A percentile compares a stretch with the other conserved stretches of the same genome.
Conservation (phyloP, 2,797 vertebrate species). For the Momotus momota region DNA sequence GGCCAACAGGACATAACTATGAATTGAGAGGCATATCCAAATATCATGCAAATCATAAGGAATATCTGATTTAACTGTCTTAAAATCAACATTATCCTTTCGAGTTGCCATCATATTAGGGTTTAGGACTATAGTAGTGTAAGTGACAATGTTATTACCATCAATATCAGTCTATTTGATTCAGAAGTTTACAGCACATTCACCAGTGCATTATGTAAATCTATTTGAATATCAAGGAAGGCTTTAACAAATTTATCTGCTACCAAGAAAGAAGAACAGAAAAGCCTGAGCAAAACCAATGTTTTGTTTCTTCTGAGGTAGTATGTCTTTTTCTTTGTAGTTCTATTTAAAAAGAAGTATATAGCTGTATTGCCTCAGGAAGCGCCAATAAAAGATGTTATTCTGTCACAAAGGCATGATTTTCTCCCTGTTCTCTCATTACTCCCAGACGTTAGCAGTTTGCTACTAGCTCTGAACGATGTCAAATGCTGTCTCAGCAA, state of each 20-base stretch:
- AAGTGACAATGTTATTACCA: neutral
- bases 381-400: neutral
- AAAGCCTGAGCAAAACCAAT: neutral
- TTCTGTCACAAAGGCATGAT: neutral
- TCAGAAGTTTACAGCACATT: neutral
- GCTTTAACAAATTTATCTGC: neutral
- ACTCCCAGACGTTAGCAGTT: neutral
- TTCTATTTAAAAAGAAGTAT: neutral
- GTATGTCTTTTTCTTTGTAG: neutral
- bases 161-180: neutral
- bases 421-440: constrained; percentile 8
- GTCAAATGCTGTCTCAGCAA: constrained; percentile 38
- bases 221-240: neutral
- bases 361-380: constrained; percentile 1
- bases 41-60: neutral
- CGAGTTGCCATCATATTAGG: neutral
- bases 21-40: neutral
- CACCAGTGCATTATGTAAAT: neutral
- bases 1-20: neutral
- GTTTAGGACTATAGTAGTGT: neutral
- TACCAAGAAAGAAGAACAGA: neutral
- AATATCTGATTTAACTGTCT: neutral
- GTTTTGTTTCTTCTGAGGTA: neutral
- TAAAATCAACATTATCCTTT: neutral
- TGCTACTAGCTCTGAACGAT: neutral